Base-by-base conservation (phyloP, 2,888 invertebrate genomes). In the Calephelis perditalis region DNA sequence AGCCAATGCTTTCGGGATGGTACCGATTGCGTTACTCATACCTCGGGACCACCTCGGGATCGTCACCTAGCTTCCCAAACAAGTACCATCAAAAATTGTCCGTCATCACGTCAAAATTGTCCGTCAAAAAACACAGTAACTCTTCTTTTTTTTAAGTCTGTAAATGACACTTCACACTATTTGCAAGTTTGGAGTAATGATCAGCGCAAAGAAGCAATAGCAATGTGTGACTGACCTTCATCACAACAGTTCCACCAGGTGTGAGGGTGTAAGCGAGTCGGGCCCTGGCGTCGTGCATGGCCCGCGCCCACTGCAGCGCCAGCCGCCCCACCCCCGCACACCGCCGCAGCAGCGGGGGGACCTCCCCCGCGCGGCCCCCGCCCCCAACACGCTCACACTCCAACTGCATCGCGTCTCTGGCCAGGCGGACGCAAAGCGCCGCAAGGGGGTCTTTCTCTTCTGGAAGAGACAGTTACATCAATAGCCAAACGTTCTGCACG, bases 201-300 rank as follows among this genome's bases (percentile, higher is more conserved):
- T 37, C 37, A 15, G 15, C 15, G 15, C 15, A 15, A 1, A 15
- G 15, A 15, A 15, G 15, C 15, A 15, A 15, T 15, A 15, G 15
- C 15, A 15, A 15, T 8, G 44, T 44, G n/a, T 26, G 4, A 3
- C 59, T 54, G 3, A 85, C 86, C 79, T 84, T 86, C 45, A 87
- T 71, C 7, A 76, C 62, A 5, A 87, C 64, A 1, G 58, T 37
- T 2, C 81, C 82, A 11, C 74, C 72, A 1, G 60, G 57, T 0
- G 67, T 63, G 35, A 86, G 65, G 8, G 68, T 63, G 70, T 75
- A 84, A 0, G 86, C 88, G 40, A 88, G 76, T 0, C 77, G 75
- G n/a, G 72, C 44, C n/a, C 72, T 64, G 5, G 81, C 79, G 61
- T 78, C 77, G 45, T 74, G 76, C 84, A 84, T 81, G 15, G 75